A percentile compares a stretch with the other conserved stretches of the same genome.
phyloP scores from a whole-genome alignment of 2,113 vertebrate genomes.

The Sceloporus undulatus region DNA sequence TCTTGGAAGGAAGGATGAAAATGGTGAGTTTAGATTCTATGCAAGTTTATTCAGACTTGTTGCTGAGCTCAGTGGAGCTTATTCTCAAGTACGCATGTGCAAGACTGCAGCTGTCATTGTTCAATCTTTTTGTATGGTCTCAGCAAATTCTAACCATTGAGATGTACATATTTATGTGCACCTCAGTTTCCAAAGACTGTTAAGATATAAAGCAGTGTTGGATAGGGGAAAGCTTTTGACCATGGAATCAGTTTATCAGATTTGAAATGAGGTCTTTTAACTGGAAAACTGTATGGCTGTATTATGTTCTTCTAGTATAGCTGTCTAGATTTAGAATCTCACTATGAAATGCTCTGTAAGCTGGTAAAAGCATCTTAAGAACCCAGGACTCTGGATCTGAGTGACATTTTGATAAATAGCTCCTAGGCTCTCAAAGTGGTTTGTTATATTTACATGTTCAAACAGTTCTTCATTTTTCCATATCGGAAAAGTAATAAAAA shows the following conservation, averaged over 20 bases:
- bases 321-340: conserved; percentile 32
- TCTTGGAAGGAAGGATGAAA: conserved; percentile 46
- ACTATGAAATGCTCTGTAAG: background rate
- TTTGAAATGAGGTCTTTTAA: conserved; percentile 28
- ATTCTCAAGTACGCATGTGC: background rate
- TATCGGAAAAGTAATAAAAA: too few species aligned
- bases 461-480: too few species aligned
- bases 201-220: conserved; percentile 16
- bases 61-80: background rate
- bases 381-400: conserved; percentile 23
- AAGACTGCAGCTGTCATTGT: background rate
- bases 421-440: too few species aligned
- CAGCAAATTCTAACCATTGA: conserved; percentile 8
- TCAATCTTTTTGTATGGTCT: background rate
- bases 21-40: conserved; percentile 16
- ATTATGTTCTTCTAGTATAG: conserved; percentile 20
- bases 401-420: conserved; percentile 43
- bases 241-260: background rate
- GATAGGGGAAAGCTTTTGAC: conserved; percentile 42
- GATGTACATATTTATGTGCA: conserved; percentile 25
- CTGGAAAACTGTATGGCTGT: background rate
- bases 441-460: too few species aligned
- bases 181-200: background rate
- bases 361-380: conserved; percentile 26
- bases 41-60: background rate